phyloP scores from a whole-genome alignment of 2,797 vertebrate species.

The Pipistrellus pipistrellus region DNA sequence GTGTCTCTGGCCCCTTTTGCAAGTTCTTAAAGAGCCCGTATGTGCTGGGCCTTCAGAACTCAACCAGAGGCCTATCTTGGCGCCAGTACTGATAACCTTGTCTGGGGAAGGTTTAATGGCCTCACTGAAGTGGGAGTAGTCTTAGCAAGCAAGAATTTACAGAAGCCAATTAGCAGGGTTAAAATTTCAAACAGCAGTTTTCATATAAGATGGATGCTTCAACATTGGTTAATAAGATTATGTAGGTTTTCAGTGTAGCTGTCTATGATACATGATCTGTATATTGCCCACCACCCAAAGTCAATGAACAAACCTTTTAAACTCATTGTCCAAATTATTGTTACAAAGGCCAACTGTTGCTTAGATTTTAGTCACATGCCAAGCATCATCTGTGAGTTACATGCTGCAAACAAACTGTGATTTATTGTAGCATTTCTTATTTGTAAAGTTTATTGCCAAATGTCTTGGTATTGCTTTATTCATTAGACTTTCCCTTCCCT shows the following conservation, averaged over 20 bases:
- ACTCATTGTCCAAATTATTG: not conserved
- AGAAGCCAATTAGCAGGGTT: too few species aligned
- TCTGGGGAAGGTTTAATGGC: too few species aligned
- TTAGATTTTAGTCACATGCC: not conserved
- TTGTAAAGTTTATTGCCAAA: constrained; percentile 61
- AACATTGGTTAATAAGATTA: not conserved
- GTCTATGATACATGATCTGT: not conserved
- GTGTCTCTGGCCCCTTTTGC: too few species aligned
- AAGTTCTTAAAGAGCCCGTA: too few species aligned
- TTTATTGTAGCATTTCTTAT: not conserved
- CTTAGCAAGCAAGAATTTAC: too few species aligned
- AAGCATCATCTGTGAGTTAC: not conserved
- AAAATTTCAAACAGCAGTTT: too few species aligned
- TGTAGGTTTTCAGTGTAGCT: not conserved
- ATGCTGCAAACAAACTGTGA: constrained; percentile 33
- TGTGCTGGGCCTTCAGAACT: too few species aligned
- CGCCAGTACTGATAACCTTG: too few species aligned
- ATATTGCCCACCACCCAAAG: not conserved
- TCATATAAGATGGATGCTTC: too few species aligned
- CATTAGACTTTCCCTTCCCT: constrained; percentile 44
- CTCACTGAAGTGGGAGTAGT: too few species aligned
- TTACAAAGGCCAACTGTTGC: not conserved
- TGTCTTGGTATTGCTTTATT: constrained; percentile 56
- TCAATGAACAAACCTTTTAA: not conserved
- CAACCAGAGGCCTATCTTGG: too few species aligned